A percentile compares a stretch with the other conserved stretches of the same genome.
Evolutionary conservation across 2,797 vertebrate genomes (phyloP).

Genomic region (Apodemus agrarius): DNA sequence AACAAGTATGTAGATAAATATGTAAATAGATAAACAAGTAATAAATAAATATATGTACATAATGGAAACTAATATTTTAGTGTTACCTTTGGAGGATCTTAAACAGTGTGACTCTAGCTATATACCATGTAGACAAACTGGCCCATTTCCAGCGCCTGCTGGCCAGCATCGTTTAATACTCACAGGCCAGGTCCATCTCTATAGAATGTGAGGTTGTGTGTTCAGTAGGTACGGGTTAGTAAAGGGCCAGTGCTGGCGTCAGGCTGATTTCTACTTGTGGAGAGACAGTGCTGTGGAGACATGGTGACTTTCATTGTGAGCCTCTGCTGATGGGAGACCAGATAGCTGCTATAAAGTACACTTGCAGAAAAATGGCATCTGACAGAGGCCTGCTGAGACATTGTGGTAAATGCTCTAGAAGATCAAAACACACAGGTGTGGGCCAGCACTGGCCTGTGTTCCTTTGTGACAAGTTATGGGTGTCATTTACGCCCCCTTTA

Average conservation of each 20-base stretch:
- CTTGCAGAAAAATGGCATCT: not conserved
- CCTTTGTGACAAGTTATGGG: slow-evolving; percentile 55
- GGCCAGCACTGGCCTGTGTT: not conserved
- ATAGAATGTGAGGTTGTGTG: not conserved
- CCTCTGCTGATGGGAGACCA: not conserved
- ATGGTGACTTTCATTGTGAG: no score
- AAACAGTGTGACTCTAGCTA: rapidly evolving
- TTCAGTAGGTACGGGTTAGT: rapidly evolving
- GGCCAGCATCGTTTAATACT: not conserved
- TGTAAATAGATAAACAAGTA: no score
- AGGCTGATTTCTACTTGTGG: rapidly evolving
- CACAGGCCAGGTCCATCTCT: not conserved
- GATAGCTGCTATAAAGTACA: not conserved
- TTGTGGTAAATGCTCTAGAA: not conserved
- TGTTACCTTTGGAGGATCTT: not conserved
- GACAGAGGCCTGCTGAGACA: not conserved
- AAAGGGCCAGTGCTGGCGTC: not conserved
- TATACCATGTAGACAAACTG: not conserved
- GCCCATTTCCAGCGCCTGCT: not conserved
- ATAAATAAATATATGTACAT: rapidly evolving
- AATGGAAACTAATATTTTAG: not conserved
- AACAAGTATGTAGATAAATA: not conserved
- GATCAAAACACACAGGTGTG: slow-evolving; percentile 66
- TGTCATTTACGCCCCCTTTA: slow-evolving; percentile 35
- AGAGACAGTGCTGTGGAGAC: rapidly evolving